Evolutionary conservation across 2,888 invertebrate genomes (phyloP).

Genomic region (Drosophila multiciliata): DNA sequence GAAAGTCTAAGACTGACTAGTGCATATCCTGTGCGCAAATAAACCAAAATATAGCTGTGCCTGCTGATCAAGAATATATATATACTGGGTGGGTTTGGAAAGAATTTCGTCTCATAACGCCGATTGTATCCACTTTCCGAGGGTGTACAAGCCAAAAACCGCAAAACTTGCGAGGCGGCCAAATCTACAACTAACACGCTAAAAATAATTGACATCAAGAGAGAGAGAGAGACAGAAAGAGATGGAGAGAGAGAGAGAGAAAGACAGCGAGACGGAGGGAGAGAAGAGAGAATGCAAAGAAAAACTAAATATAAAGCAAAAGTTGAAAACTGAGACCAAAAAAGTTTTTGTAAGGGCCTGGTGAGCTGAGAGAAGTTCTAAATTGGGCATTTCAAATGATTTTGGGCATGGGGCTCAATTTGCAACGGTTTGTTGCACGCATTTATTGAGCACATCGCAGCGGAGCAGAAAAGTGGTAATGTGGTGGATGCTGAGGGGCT

Average conservation of each 20-base stretch:
- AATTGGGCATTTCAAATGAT: conserved; percentile 12
- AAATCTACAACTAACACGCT: conserved; percentile 28
- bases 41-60: background rate
- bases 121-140: background rate
- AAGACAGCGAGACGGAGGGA: background rate
- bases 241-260: background rate
- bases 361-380: background rate
- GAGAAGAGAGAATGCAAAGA: background rate
- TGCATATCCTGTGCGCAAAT: background rate
- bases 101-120: background rate
- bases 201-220: background rate
- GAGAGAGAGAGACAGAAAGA: background rate
- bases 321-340: conserved; percentile 20
- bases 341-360: background rate
- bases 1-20: background rate
- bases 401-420: conserved; percentile 55
- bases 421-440: conserved; percentile 80
- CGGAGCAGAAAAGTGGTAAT: background rate
- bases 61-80: background rate
- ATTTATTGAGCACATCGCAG: conserved; percentile 35
- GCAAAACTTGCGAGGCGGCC: conserved; percentile 38
- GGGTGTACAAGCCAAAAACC: conserved; percentile 29
- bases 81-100: background rate
- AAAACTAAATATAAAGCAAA: conserved; percentile 3
- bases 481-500: background rate